Evolutionary conservation across 2,797 vertebrate genomes (phyloP).

Genomic region (Brotogeris chrysoptera): DNA sequence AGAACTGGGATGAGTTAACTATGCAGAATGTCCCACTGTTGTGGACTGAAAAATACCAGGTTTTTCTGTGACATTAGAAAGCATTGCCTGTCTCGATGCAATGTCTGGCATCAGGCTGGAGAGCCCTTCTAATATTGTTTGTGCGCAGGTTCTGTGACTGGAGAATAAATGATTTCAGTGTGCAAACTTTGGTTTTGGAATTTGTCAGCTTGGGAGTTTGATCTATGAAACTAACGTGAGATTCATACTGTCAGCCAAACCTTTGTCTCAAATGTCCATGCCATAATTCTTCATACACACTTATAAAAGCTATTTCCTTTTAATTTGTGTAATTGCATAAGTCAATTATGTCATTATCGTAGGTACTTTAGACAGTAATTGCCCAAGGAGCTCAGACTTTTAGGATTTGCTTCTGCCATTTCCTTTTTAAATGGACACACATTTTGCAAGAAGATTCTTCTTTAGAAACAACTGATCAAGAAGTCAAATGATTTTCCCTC

Average conservation of each 20-base stretch:
- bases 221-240: not conserved
- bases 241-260: not conserved
- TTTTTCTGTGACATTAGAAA: not conserved
- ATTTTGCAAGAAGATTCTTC: not conserved
- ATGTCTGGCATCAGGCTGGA: not conserved
- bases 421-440: not conserved
- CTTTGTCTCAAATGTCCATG: not conserved
- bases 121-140: not conserved
- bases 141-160: not conserved
- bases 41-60: not conserved
- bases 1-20: not conserved
- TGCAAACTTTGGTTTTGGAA: not conserved
- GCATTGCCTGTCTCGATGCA: rapidly evolving
- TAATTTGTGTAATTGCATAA: not conserved
- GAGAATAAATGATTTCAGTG: not conserved
- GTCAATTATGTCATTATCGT: not conserved
- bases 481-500: not conserved
- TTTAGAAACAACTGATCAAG: not conserved
- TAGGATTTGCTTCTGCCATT: not conserved
- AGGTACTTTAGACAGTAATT: not conserved
- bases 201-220: not conserved
- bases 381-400: not conserved
- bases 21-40: not conserved
- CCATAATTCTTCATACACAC: not conserved
- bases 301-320: not conserved